These are phyloP conservation scores for Augochlora pura DNA, from an alignment of 1,140 invertebrate species.

Conservation along the genomic window DNA sequence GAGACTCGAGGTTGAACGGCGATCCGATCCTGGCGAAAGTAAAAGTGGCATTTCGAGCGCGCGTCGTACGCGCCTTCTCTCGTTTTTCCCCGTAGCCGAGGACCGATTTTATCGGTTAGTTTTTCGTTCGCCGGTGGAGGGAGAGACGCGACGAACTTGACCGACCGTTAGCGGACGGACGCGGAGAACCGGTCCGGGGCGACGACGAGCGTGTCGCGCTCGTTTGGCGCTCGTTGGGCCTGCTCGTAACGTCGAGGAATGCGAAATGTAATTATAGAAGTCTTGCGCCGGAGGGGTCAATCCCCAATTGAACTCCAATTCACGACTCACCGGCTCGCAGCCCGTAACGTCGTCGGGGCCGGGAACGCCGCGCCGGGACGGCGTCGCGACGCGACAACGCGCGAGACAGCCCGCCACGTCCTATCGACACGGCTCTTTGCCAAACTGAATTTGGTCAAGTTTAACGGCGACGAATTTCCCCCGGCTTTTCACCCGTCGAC, in stretches of 20 bases:
- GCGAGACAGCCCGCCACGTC: background rate
- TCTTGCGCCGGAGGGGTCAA: conserved; percentile 65
- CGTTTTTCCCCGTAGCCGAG: background rate
- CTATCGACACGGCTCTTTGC: background rate
- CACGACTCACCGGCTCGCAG: conserved; percentile 42
- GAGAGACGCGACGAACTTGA: conserved; percentile 13
- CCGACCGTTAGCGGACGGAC: conserved; percentile 25
- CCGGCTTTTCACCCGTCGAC: too few relatives aligned
- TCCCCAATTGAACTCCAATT: conserved; percentile 68
- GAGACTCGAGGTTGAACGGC: too few relatives aligned
- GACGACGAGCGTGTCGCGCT: conserved; percentile 53
- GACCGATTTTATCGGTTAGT: conserved; percentile 4
- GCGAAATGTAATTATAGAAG: conserved; percentile 68
- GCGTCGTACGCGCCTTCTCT: too few relatives aligned
- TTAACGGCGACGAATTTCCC: conserved; percentile 43
- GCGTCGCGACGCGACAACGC: background rate
- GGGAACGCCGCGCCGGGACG: conserved; percentile 21
- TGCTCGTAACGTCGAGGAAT: conserved; percentile 65
- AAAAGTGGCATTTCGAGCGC: background rate
- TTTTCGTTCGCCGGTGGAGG: too few relatives aligned
- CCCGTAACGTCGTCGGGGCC: too few relatives aligned
- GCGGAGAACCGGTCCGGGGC: conserved; percentile 51
- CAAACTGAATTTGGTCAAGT: conserved; percentile 56
- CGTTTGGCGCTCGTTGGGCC: conserved; percentile 53
- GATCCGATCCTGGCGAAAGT: too few relatives aligned